Percentiles rank a stretch among this genome's conserved stretches.
Conservation (phyloP, 2,888 invertebrate genomes). For the Drosophila kanekoi region DNA sequence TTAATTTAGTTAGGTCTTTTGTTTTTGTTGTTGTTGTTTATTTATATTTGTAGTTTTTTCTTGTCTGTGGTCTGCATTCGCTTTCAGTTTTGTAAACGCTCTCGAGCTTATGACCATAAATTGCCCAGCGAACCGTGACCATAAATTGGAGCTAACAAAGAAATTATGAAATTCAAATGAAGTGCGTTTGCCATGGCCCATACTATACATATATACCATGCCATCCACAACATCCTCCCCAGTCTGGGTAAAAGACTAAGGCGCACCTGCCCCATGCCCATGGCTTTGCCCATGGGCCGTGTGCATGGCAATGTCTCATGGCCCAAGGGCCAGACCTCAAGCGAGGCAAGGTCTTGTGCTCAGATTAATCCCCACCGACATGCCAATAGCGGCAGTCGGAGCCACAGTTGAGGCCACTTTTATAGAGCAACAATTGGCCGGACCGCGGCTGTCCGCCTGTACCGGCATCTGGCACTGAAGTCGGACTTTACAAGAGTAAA, state of each 20-base stretch:
- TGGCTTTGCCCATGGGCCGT: background rate
- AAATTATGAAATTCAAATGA: conserved; percentile 81
- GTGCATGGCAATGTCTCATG: conserved; percentile 28
- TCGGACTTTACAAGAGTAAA: conserved; percentile 75
- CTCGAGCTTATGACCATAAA: conserved; percentile 77
- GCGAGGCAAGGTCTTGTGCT: conserved; percentile 67
- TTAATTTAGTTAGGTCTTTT: conserved; percentile 72
- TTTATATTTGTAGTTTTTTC: conserved; percentile 10
- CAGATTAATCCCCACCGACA: conserved; percentile 78
- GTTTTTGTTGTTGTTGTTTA: conserved; percentile 36
- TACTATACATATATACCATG: conserved; percentile 9
- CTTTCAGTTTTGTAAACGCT: conserved; percentile 70
- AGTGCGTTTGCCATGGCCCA: conserved; percentile 65
- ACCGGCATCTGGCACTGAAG: conserved; percentile 24
- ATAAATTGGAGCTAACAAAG: conserved; percentile 81
- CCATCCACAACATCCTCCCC: conserved; percentile 17
- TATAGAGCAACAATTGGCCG: conserved; percentile 77
- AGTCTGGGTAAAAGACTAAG: conserved; percentile 25
- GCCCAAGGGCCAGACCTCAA: conserved; percentile 46
- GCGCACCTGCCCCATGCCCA: conserved; percentile 60
- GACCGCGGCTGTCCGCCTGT: conserved; percentile 13
- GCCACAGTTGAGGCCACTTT: conserved; percentile 59
- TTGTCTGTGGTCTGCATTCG: conserved; percentile 37
- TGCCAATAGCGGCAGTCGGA: conserved; percentile 37
- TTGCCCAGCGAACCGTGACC: conserved; percentile 78